Conservation (phyloP, 2,888 invertebrate species). For the Lepidochitona cinerea region DNA sequence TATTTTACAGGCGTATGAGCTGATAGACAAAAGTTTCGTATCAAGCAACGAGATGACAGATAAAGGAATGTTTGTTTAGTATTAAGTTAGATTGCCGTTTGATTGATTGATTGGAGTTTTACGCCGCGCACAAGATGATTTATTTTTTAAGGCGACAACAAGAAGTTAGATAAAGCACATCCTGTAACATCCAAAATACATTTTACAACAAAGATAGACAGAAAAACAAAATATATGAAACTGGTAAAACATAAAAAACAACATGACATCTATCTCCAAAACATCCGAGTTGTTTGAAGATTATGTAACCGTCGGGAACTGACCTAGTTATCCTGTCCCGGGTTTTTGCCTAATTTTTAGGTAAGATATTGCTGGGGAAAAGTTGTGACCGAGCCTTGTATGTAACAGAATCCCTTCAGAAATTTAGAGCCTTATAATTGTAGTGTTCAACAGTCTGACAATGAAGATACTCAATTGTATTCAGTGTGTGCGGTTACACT, state of each 20-base stretch:
- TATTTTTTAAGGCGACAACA: no score
- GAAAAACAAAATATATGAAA: no score
- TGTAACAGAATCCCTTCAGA: background rate
- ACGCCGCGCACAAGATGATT: no score
- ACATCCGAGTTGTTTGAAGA: conserved; percentile 22
- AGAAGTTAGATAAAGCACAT: no score
- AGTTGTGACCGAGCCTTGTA: conserved; percentile 16
- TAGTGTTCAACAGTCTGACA: no score
- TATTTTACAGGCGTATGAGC: conserved; percentile 31
- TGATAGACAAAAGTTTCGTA: conserved; percentile 34
- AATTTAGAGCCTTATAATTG: background rate
- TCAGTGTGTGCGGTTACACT: conserved; percentile 10
- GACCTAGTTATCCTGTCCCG: conserved; percentile 20
- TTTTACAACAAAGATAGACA: no score
- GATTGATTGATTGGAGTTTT: no score
- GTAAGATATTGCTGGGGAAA: conserved; percentile 25
- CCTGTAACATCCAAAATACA: no score
- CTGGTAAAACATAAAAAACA: no score
- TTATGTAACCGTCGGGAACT: conserved; percentile 23
- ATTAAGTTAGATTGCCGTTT: no score
- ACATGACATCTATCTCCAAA: no score
- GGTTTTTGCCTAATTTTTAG: conserved; percentile 28
- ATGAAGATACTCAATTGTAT: background rate
- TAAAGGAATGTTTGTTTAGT: conserved; percentile 14
- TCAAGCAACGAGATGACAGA: conserved; percentile 17